Percentiles rank a stretch among this genome's conserved stretches.
These are phyloP conservation scores for Mustela erminea DNA, from an alignment of 2,797 vertebrate genomes.

Conservation along the genomic window DNA sequence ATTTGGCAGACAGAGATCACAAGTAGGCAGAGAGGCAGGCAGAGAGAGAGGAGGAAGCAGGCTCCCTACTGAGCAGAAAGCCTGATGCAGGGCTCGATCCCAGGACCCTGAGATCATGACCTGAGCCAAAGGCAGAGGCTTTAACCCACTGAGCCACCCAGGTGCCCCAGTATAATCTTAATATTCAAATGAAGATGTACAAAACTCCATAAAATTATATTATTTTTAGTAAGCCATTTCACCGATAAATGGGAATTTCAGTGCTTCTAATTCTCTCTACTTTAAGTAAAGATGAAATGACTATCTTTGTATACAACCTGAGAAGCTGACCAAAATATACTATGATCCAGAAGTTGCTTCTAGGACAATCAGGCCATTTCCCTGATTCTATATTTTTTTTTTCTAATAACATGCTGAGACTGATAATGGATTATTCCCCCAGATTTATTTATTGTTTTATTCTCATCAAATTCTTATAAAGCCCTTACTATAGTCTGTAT, in stretches of 20 bases:
- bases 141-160: no score
- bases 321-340: neutral
- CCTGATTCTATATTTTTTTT: neutral
- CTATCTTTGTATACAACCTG: neutral
- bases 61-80: no score
- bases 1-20: no score
- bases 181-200: neutral
- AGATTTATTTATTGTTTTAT: neutral
- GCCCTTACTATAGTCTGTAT: neutral
- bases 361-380: neutral
- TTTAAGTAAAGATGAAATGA: constrained; percentile 21
- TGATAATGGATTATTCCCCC: neutral
- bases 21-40: no score
- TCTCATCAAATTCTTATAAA: neutral
- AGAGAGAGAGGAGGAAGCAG: no score
- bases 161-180: neutral
- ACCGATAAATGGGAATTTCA: neutral
- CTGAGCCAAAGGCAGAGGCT: no score
- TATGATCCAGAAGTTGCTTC: neutral
- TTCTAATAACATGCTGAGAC: neutral
- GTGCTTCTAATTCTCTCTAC: neutral
- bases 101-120: no score
- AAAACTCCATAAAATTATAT: neutral
- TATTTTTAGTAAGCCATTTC: constrained; percentile 16
- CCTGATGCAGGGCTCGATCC: no score